A percentile compares a stretch with the other conserved stretches of the same genome.
These are phyloP conservation scores for Teleiodes luculella DNA, from an alignment of 2,888 invertebrate species.

Conservation along the genomic window DNA sequence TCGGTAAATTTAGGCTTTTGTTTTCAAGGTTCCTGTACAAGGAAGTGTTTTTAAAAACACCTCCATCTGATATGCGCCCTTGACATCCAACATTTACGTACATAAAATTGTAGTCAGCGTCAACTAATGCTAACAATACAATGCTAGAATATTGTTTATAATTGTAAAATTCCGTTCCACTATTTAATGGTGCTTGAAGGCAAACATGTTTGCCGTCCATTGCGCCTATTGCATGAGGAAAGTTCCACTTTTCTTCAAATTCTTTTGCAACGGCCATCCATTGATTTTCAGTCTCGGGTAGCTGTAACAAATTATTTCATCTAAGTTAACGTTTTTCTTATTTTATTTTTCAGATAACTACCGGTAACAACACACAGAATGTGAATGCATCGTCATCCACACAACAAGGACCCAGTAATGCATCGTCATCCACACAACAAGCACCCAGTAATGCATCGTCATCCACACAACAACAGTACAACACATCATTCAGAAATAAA, in stretches of 20 bases:
- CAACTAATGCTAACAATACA: conserved; percentile 38
- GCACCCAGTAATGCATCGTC: too few species aligned
- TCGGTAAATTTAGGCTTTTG: conserved; percentile 5
- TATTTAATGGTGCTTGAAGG: conserved; percentile 33
- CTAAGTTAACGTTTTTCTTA: too few species aligned
- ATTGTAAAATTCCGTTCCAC: conserved; percentile 32
- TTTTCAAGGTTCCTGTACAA: conserved; percentile 20
- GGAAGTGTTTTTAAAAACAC: conserved; percentile 16
- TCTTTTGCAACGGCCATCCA: conserved; percentile 30
- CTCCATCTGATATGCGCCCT: conserved; percentile 19
- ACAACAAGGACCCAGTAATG: too few species aligned
- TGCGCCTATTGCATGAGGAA: conserved; percentile 38
- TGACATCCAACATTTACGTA: conserved; percentile 26
- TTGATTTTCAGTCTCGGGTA: conserved; percentile 28
- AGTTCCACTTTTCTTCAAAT: conserved; percentile 38
- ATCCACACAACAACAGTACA: too few species aligned
- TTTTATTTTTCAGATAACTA: too few species aligned
- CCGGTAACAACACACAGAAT: too few species aligned
- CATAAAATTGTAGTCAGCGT: conserved; percentile 39
- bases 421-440: too few species aligned
- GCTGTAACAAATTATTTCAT: too few species aligned
- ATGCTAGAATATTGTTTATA: conserved; percentile 38
- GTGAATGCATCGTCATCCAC: too few species aligned
- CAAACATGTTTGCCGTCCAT: conserved; percentile 42
- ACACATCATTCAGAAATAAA: too few species aligned